Conservation (phyloP, 2,113 vertebrate genomes). For the Pycnonotus jocosus region DNA sequence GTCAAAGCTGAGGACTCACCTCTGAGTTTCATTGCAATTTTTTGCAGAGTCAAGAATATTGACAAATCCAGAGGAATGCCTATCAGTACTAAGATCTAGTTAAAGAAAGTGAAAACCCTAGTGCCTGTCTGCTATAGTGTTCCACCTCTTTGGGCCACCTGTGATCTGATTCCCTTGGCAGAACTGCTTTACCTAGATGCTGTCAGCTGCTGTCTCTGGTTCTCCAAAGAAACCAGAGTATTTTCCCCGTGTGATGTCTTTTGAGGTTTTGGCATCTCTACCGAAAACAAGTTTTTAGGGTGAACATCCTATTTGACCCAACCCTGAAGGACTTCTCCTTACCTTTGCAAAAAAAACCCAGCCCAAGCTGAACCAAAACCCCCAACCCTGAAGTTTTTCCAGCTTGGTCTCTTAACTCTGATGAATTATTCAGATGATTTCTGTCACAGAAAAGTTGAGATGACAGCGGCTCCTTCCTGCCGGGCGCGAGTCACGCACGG, state of each 20-base stretch:
- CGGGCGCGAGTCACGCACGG: background rate
- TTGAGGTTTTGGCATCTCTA: background rate
- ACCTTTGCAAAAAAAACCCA: background rate
- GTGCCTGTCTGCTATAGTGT: background rate
- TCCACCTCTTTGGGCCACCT: background rate
- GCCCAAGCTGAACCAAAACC: background rate
- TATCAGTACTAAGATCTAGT: background rate
- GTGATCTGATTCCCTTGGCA: background rate
- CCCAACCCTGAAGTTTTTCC: background rate
- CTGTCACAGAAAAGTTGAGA: background rate
- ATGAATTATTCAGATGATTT: constrained; percentile 14
- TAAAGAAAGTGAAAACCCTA: background rate
- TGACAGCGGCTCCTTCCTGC: background rate
- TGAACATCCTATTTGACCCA: background rate
- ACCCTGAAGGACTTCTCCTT: background rate
- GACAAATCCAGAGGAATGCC: background rate
- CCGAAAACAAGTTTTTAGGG: background rate
- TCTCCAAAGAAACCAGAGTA: background rate
- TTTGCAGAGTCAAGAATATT: background rate
- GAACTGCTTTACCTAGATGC: background rate
- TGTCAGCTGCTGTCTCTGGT: background rate
- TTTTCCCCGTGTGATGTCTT: background rate
- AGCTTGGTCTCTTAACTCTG: background rate
- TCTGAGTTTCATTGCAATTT: background rate
- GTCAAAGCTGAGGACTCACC: background rate